Conservation (phyloP, 2,797 vertebrate species). For the Scolopax rusticola region DNA sequence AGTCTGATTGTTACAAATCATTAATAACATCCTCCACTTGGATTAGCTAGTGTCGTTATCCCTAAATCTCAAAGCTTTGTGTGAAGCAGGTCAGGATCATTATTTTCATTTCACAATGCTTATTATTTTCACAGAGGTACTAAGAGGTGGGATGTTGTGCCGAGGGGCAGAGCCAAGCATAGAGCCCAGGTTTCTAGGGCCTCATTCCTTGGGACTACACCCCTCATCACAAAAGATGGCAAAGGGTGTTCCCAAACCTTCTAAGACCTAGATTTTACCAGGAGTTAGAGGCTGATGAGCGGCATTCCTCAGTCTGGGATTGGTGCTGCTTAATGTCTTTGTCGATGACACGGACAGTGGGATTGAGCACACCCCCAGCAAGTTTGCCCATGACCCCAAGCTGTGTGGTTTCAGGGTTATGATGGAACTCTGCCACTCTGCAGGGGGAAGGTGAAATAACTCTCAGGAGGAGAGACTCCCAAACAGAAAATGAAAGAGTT, state of each 20-base stretch:
- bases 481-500: neutral
- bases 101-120: neutral
- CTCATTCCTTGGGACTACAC: neutral
- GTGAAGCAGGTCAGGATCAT: neutral
- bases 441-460: neutral
- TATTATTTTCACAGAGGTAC: neutral
- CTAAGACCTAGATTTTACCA: neutral
- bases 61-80: neutral
- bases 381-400: neutral
- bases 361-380: neutral
- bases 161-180: neutral
- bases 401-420: neutral
- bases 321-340: neutral
- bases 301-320: neutral
- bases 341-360: neutral
- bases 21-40: constrained; percentile 8
- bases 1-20: neutral
- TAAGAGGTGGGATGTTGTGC: neutral
- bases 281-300: neutral
- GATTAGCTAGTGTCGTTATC: neutral
- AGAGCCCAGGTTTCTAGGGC: neutral
- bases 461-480: neutral
- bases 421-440: neutral
- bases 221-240: neutral
- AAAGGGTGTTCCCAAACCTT: neutral